Percentiles rank a stretch among this genome's conserved stretches.
phyloP scores from a whole-genome alignment of 2,888 invertebrate genomes.

The Boloria selene region DNA sequence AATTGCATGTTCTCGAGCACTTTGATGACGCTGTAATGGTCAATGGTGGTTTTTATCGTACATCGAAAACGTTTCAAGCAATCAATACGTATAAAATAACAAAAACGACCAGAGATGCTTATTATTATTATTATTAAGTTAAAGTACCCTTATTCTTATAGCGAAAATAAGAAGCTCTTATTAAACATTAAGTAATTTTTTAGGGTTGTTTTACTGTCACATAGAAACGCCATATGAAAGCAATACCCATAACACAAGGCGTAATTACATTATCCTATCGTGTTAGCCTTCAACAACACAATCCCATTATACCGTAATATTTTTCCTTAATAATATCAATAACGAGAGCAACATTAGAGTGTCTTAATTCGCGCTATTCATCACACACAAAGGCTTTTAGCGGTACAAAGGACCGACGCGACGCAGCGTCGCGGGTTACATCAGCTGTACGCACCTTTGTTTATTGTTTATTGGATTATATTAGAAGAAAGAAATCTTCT shows the following conservation, averaged over 20 bases:
- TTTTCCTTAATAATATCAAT: slow-evolving; percentile 4
- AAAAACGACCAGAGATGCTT: no score
- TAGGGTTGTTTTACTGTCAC: no score
- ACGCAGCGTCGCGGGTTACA: slow-evolving; percentile 22
- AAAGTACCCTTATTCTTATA: no score
- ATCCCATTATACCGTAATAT: background rate
- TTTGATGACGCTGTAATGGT: slow-evolving; percentile 3
- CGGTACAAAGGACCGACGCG: slow-evolving; percentile 40
- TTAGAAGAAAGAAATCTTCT: no score
- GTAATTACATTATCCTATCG: background rate
- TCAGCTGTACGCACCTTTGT: slow-evolving; percentile 14
- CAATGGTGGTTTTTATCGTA: background rate
- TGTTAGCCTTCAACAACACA: background rate
- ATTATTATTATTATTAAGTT: no score
- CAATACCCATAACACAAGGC: no score
- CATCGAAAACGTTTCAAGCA: background rate
- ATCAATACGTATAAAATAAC: no score
- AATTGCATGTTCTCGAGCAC: background rate
- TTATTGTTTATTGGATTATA: background rate
- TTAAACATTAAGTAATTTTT: no score
- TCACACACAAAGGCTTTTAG: slow-evolving; percentile 58
- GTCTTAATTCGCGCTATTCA: slow-evolving; percentile 47
- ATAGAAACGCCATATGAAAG: no score
- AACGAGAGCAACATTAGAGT: background rate
- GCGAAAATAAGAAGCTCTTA: no score